Conservation (phyloP, 2,888 invertebrate species). For the Sialis lutaria region DNA sequence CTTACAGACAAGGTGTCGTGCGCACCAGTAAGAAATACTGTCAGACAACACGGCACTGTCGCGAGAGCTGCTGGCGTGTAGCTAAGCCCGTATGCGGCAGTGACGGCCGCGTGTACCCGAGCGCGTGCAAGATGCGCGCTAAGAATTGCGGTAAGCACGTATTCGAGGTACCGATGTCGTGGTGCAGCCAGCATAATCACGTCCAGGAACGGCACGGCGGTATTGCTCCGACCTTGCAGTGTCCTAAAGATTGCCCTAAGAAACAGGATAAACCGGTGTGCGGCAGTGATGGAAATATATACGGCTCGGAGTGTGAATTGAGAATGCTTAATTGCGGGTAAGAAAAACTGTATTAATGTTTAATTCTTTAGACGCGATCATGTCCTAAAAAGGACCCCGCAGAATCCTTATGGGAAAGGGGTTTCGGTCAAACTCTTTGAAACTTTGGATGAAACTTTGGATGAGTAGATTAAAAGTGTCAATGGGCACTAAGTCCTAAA, state of each 20-base stretch:
- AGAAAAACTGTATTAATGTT: constrained; percentile 21
- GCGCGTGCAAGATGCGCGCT: constrained; percentile 80
- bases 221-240: constrained; percentile 33
- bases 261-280: constrained; percentile 60
- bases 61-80: constrained; percentile 81
- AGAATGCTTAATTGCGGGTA: constrained; percentile 80
- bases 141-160: constrained; percentile 89
- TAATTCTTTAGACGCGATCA: no score
- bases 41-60: constrained; percentile 77
- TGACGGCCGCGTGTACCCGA: constrained; percentile 75
- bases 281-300: constrained; percentile 77
- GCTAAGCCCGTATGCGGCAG: constrained; percentile 81
- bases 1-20: constrained; percentile 62
- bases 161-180: constrained; percentile 81
- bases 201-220: constrained; percentile 45
- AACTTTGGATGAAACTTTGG: no score
- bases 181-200: constrained; percentile 36
- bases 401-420: no score
- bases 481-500: no score
- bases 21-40: constrained; percentile 80
- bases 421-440: no score
- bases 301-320: constrained; percentile 76
- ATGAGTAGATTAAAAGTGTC: no score
- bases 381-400: no score
- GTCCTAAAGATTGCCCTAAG: constrained; percentile 57